These are phyloP conservation scores for Falco concolor DNA, from an alignment of 2,797 vertebrate genomes.

Conservation along the genomic window DNA sequence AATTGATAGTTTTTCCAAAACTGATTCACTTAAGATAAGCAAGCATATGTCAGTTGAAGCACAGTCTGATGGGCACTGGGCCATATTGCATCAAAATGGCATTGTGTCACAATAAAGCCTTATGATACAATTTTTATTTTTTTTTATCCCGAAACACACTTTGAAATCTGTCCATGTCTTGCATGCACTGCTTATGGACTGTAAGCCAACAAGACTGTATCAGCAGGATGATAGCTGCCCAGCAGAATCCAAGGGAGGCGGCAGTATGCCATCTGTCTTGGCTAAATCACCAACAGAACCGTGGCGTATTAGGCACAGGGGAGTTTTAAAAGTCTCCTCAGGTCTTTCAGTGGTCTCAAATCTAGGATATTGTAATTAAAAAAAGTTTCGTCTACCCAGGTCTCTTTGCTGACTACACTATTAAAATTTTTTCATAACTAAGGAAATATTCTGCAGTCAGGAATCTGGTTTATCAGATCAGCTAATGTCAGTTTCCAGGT, in stretches of 20 bases:
- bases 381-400: neutral
- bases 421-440: neutral
- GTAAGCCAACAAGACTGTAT: neutral
- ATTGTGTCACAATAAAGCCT: neutral
- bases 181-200: neutral
- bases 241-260: neutral
- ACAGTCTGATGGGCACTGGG: neutral
- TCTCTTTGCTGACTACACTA: neutral
- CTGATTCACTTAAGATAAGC: neutral
- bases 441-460: neutral
- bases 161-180: neutral
- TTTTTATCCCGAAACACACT: neutral
- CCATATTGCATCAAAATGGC: neutral
- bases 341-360: neutral
- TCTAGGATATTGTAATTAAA: neutral
- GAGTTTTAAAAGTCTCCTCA: neutral
- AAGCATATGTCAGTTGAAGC: rapidly evolving
- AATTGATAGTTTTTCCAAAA: neutral
- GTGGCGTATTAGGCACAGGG: neutral
- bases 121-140: neutral
- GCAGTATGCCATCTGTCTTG: slow-evolving; percentile 4
- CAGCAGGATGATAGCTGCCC: neutral
- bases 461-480: neutral
- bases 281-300: neutral
- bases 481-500: neutral